Conservation (phyloP, 1,140 invertebrate genomes). For the Brachionus rotundiformis region DNA sequence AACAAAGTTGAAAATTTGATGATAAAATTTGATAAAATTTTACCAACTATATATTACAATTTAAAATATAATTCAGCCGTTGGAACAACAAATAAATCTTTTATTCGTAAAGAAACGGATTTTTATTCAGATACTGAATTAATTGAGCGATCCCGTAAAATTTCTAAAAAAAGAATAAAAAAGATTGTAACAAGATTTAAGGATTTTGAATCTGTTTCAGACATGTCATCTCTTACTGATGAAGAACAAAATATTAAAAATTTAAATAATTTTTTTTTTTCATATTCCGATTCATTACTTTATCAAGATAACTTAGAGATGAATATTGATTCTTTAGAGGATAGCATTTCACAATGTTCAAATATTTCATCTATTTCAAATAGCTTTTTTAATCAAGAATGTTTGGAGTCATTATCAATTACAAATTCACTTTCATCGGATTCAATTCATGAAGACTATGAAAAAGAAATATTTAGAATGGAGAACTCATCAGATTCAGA, state of each 20-base stretch:
- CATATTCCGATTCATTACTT: neutral
- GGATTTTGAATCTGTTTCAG: neutral
- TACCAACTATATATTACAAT: neutral
- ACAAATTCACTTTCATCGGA: neutral
- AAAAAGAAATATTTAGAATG: neutral
- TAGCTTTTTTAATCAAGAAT: neutral
- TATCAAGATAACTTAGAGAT: neutral
- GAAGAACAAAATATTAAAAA: neutral
- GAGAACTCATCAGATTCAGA: neutral
- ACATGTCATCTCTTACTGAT: neutral
- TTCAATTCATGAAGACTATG: neutral
- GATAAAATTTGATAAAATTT: constrained; percentile 23
- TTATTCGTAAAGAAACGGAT: neutral
- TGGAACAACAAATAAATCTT: neutral
- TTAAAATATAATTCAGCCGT: neutral
- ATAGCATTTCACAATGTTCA: neutral
- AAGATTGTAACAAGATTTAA: neutral
- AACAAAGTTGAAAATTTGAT: neutral
- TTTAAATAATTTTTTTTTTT: neutral
- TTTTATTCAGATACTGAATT: constrained; percentile 42
- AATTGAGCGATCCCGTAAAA: neutral
- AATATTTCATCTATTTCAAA: neutral
- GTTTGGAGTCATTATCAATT: neutral
- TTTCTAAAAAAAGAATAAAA: neutral
- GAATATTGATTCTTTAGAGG: neutral